These are phyloP conservation scores for Orchestes rusci DNA, from an alignment of 2,888 invertebrate genomes.

Conservation along the genomic window DNA sequence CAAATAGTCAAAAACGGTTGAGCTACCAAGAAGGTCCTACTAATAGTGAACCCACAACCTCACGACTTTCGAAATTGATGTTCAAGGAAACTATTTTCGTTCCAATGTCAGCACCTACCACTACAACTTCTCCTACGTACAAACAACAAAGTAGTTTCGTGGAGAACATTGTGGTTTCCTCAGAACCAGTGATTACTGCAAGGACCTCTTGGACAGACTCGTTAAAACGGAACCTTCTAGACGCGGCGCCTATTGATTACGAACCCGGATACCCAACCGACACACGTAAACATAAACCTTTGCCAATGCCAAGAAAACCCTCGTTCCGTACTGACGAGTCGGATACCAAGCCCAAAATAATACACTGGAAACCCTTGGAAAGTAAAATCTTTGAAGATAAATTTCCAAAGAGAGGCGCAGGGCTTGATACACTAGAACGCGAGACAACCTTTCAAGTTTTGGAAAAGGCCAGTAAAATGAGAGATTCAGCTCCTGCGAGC, in stretches of 20 bases:
- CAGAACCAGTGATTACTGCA: conserved; percentile 4
- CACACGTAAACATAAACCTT: conserved; percentile 2
- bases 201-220: conserved; percentile 8
- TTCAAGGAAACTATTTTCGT: conserved; percentile 21
- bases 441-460: conserved; percentile 33
- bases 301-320: conserved; percentile 10
- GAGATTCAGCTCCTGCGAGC: no score
- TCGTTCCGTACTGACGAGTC: not conserved
- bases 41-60: not conserved
- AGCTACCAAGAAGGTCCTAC: not conserved
- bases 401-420: no score
- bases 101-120: conserved; percentile 2
- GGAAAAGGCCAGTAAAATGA: conserved; percentile 21
- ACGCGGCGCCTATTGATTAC: conserved; percentile 9
- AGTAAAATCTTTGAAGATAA: conserved; percentile 27
- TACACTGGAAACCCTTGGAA: conserved; percentile 31
- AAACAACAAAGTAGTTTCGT: conserved; percentile 4
- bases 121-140: conserved; percentile 2
- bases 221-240: conserved; percentile 8
- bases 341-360: conserved; percentile 24
- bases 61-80: conserved; percentile 20
- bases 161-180: conserved; percentile 11
- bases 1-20: not conserved
- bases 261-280: conserved; percentile 29
- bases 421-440: conserved; percentile 30